A percentile compares a stretch with the other conserved stretches of the same genome.
phyloP scores from a whole-genome alignment of 2,797 vertebrate species.

The Australoheros facetus region DNA sequence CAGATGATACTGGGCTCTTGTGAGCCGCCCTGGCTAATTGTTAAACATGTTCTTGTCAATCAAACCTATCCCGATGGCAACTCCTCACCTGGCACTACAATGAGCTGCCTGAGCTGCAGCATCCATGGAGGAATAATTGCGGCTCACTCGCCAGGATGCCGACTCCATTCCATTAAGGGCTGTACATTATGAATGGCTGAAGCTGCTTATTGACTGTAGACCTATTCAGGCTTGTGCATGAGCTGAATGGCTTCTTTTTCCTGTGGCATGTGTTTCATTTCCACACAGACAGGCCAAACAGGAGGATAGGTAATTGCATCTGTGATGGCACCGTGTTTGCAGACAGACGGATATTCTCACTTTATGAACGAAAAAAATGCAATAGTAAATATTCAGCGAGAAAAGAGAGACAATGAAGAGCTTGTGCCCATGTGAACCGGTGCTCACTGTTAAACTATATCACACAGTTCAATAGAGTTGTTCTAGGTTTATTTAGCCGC shows the following conservation, averaged over 20 bases:
- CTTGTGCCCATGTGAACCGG: constrained; percentile 6
- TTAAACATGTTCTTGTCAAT: constrained; percentile 80
- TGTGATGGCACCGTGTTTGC: constrained; percentile 41
- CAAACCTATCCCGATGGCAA: constrained; percentile 68
- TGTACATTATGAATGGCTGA: constrained; percentile 55
- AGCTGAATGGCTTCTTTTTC: constrained; percentile 47
- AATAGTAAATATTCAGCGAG: constrained; percentile 25
- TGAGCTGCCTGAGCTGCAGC: constrained; percentile 44
- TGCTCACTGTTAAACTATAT: constrained; percentile 28
- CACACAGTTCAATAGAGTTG: constrained; percentile 42
- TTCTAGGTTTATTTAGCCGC: constrained; percentile 48
- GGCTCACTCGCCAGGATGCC: constrained; percentile 43
- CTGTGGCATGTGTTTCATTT: constrained; percentile 52
- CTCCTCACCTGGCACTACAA: constrained; percentile 53
- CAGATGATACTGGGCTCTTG: constrained; percentile 48
- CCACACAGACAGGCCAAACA: constrained; percentile 35
- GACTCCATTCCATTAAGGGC: constrained; percentile 65
- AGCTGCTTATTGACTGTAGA: constrained; percentile 55
- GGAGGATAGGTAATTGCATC: constrained; percentile 54
- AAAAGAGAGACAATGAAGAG: constrained; percentile 18
- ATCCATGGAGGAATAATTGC: constrained; percentile 59
- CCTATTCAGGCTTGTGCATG: constrained; percentile 44
- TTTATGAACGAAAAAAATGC: constrained; percentile 48
- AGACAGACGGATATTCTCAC: constrained; percentile 28
- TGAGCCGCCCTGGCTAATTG: constrained; percentile 71